These are phyloP conservation scores for Petromus typicus DNA, from an alignment of 2,113 vertebrate species.

Conservation along the genomic window DNA sequence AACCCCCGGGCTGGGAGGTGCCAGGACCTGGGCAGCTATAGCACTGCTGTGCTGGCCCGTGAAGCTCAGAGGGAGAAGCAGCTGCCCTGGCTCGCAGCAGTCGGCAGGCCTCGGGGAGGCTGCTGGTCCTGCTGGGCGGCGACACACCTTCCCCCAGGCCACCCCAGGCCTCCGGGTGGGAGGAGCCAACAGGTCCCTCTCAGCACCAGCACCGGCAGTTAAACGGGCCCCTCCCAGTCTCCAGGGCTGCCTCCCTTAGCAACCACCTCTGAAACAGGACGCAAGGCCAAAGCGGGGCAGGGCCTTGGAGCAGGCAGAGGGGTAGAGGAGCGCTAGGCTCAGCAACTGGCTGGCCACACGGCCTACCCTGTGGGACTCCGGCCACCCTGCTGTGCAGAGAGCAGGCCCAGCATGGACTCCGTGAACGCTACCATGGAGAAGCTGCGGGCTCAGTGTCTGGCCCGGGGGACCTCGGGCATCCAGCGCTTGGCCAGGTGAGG, in stretches of 20 bases:
- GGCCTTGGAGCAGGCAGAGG: rapidly evolving
- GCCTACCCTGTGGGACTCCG: too few species aligned
- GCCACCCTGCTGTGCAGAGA: neutral
- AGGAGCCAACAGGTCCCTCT: too few species aligned
- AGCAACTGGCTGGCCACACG: rapidly evolving
- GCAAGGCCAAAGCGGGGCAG: neutral
- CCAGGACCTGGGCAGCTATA: neutral
- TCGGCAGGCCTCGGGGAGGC: neutral
- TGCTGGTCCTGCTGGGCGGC: neutral
- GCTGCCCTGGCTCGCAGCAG: neutral
- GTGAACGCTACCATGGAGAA: slow-evolving; percentile 74
- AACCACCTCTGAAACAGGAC: slow-evolving; percentile 57
- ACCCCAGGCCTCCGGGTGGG: neutral
- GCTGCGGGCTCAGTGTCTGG: slow-evolving; percentile 85
- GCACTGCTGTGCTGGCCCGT: neutral
- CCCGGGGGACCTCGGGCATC: slow-evolving; percentile 84
- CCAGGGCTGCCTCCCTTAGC: slow-evolving; percentile 57
- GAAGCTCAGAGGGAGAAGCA: neutral
- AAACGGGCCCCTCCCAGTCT: slow-evolving; percentile 64
- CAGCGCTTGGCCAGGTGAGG: slow-evolving; percentile 85
- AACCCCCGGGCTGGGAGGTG: neutral
- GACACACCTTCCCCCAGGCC: neutral
- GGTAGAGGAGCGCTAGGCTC: rapidly evolving
- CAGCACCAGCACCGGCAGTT: neutral
- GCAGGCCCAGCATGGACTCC: neutral